Conservation (phyloP, 2,888 invertebrate genomes). For the Strigamia crassipes region DNA sequence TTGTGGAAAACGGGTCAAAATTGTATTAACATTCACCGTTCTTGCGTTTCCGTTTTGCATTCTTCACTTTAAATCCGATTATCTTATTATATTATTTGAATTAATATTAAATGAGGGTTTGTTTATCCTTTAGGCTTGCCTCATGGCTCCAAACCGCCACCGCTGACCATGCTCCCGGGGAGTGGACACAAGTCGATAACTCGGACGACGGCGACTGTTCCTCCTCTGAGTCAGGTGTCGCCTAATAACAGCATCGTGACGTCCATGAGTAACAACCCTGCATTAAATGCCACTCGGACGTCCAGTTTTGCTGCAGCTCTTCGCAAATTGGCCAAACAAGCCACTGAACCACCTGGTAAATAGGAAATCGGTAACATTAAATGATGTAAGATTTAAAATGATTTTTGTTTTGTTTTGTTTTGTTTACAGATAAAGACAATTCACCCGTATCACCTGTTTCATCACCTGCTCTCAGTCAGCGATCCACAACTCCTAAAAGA, state of each 20-base stretch:
- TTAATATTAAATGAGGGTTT: not conserved
- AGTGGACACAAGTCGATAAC: conserved; percentile 48
- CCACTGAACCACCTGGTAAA: conserved; percentile 60
- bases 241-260: conserved; percentile 50
- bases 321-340: conserved; percentile 88
- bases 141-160: conserved; percentile 56
- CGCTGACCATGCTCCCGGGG: conserved; percentile 55
- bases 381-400: not conserved
- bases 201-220: conserved; percentile 58
- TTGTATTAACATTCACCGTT: not conserved
- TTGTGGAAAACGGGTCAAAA: not conserved
- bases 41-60: not conserved
- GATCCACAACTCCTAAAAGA: conserved; percentile 54
- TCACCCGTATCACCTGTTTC: conserved; percentile 52
- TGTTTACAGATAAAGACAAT: conserved; percentile 51
- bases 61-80: no score
- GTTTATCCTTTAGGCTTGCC: conserved; percentile 52
- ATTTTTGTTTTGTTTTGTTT: not conserved
- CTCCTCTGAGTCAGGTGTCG: conserved; percentile 59
- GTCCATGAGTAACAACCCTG: conserved; percentile 52
- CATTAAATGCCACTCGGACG: conserved; percentile 56
- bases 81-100: not conserved
- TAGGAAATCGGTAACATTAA: not conserved
- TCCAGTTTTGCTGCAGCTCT: conserved; percentile 87
- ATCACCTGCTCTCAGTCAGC: conserved; percentile 54